Conservation (phyloP, 2,888 invertebrate genomes). For the Bellardia bayeri region DNA sequence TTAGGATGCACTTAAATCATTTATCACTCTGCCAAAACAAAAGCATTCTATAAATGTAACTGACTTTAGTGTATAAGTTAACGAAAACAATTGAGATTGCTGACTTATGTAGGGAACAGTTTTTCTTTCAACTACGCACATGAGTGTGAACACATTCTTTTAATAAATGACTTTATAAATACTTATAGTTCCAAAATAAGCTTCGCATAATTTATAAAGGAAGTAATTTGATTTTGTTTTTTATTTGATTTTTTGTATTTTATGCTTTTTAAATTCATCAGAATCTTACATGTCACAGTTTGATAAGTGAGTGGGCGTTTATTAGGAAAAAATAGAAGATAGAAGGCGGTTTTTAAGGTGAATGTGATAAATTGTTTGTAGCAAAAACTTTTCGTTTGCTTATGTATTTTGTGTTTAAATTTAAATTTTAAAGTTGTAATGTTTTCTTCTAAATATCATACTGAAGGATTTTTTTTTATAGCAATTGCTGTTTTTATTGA, state of each 20-base stretch:
- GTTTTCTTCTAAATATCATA: conserved; percentile 12
- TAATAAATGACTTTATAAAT: not conserved
- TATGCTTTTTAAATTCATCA: conserved; percentile 37
- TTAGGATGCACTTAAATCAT: no score
- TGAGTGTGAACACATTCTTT: conserved; percentile 26
- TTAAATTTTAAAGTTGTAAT: conserved; percentile 21
- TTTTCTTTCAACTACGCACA: no score
- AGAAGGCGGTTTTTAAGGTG: conserved; percentile 70
- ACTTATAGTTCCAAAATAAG: conserved; percentile 7
- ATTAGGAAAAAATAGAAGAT: conserved; percentile 43
- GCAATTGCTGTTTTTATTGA: conserved; percentile 59
- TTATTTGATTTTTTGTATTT: not conserved
- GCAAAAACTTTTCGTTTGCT: conserved; percentile 12
- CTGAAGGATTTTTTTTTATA: not conserved
- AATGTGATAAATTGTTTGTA: conserved; percentile 74
- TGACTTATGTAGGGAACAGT: no score
- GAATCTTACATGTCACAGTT: conserved; percentile 50
- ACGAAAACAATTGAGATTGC: no score
- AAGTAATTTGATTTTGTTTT: conserved; percentile 73
- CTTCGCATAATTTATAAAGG: conserved; percentile 54
- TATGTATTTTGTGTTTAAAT: not conserved
- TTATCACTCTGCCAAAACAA: no score
- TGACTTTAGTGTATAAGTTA: no score
- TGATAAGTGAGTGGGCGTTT: conserved; percentile 72
- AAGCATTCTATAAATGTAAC: no score